phyloP scores from a whole-genome alignment of 2,113 vertebrate species.

The Brachionichthys hirsutus region DNA sequence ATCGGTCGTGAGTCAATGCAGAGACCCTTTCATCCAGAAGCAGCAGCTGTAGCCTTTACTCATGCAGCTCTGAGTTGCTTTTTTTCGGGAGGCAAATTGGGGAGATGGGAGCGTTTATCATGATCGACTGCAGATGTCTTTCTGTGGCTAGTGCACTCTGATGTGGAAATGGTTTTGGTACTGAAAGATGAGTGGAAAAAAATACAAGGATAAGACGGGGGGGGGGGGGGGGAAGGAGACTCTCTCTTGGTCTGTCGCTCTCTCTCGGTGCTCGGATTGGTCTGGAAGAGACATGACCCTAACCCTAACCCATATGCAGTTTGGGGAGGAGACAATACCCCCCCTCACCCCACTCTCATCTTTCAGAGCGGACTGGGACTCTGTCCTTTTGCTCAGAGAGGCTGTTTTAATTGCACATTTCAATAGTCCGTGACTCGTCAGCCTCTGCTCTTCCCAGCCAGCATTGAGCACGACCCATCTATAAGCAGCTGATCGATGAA shows the following conservation, averaged over 20 bases:
- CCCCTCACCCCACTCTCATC: constrained; percentile 10
- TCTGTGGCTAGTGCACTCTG: constrained; percentile 52
- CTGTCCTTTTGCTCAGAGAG: constrained; percentile 36
- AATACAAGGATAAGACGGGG: constrained; percentile 50
- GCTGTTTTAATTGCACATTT: constrained; percentile 69
- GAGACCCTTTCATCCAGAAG: constrained; percentile 26
- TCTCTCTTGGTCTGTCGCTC: constrained; percentile 44
- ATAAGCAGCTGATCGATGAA: constrained; percentile 64
- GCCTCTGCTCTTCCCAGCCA: constrained; percentile 33
- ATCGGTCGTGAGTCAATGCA: constrained; percentile 31
- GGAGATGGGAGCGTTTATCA: constrained; percentile 63
- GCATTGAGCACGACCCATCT: constrained; percentile 49
- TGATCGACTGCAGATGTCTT: constrained; percentile 70
- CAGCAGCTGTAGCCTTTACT: constrained; percentile 55
- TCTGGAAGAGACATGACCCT: constrained; percentile 68
- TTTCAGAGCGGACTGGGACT: constrained; percentile 22
- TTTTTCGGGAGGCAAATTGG: constrained; percentile 61
- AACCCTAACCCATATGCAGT: no score
- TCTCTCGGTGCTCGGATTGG: constrained; percentile 37
- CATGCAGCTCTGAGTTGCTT: constrained; percentile 31
- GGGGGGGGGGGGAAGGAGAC: constrained; percentile 53
- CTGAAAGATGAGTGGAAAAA: constrained; percentile 47
- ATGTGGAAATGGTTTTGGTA: constrained; percentile 59
- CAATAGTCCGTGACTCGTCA: constrained; percentile 52
- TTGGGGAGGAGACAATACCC: constrained; percentile 46